Conservation (phyloP, 1,140 invertebrate genomes). For the Lamellibrachia luymesi region DNA sequence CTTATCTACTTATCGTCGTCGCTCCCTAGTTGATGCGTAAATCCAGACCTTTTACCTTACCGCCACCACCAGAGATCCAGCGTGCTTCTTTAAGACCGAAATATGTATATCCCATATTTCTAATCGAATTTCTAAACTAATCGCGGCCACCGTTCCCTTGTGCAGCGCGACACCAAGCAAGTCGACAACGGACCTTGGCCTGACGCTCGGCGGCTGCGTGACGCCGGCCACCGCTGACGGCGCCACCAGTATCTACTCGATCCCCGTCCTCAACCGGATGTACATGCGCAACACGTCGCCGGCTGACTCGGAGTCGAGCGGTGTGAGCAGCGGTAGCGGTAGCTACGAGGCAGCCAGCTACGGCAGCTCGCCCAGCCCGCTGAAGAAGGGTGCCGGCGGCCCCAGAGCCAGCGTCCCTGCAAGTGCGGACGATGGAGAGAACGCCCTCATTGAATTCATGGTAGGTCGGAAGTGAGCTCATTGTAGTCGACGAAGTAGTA, state of each 20-base stretch:
- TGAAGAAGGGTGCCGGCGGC: constrained; percentile 39
- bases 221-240: not conserved
- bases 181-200: not conserved
- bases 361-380: constrained; percentile 57
- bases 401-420: constrained; percentile 60
- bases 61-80: too few relatives aligned
- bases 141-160: not conserved
- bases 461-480: constrained; percentile 51
- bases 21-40: too few relatives aligned
- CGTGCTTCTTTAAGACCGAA: too few relatives aligned
- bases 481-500: not conserved
- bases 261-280: constrained; percentile 6
- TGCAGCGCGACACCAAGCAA: not conserved
- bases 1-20: too few relatives aligned
- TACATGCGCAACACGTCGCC: constrained; percentile 61
- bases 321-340: constrained; percentile 60
- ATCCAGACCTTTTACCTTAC: too few relatives aligned
- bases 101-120: too few relatives aligned
- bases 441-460: constrained; percentile 68
- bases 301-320: constrained; percentile 65
- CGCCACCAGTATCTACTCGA: not conserved
- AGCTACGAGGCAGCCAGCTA: constrained; percentile 14
- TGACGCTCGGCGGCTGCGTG: not conserved
- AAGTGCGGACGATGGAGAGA: constrained; percentile 47
- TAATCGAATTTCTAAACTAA: not conserved